Evolutionary conservation across 2,113 vertebrate species (phyloP).

Genomic region (Osmerus mordax): DNA sequence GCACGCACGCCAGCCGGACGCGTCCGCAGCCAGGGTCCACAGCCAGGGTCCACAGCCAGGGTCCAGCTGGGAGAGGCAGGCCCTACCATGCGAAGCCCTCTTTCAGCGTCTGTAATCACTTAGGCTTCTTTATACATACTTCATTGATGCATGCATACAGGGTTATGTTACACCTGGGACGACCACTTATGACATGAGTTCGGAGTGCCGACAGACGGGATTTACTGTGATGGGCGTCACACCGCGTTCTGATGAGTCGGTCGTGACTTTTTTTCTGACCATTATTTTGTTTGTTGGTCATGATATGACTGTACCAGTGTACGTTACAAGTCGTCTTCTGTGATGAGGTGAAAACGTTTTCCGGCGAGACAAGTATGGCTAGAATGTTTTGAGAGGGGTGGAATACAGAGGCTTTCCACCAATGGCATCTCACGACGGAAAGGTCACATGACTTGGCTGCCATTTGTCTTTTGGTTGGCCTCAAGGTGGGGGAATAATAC

Average conservation of each 20-base stretch:
- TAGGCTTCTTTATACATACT: not conserved
- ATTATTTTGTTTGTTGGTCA: not conserved
- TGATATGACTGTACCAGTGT: slow-evolving; percentile 1
- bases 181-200: not conserved
- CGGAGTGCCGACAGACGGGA: not conserved
- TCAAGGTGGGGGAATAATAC: slow-evolving; percentile 72
- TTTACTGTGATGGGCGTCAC: not conserved
- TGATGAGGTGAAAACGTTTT: slow-evolving; percentile 15
- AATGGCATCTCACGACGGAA: slow-evolving; percentile 44
- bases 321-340: slow-evolving; percentile 15
- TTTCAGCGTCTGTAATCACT: not conserved
- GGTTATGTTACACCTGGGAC: not conserved
- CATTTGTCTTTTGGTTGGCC: slow-evolving; percentile 70
- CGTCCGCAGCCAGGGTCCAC: not conserved
- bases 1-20: not conserved
- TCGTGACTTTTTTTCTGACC: too few species aligned
- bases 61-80: not conserved
- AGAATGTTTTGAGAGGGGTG: slow-evolving; percentile 49
- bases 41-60: not conserved
- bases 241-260: too few species aligned
- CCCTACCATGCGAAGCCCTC: not conserved
- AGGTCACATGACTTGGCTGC: slow-evolving; percentile 68
- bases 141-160: not conserved
- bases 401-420: slow-evolving; percentile 39
- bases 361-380: slow-evolving; percentile 39